These are phyloP conservation scores for Sakesphorus luctuosus DNA, from an alignment of 2,113 vertebrate genomes.

Conservation along the genomic window DNA sequence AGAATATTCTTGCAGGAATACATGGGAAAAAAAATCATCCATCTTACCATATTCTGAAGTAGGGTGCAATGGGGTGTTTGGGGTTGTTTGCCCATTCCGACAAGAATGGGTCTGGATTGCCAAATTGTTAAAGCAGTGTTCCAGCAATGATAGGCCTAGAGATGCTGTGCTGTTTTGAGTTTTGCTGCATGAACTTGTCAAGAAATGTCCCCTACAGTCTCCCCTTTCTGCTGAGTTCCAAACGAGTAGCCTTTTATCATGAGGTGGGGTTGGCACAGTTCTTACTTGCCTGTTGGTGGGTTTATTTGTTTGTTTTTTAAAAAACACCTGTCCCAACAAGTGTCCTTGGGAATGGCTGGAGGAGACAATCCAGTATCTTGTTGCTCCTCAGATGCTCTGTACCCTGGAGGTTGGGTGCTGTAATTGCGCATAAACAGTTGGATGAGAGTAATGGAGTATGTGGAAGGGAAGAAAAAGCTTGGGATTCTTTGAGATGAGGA, in stretches of 20 bases:
- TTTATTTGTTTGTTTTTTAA: not conserved
- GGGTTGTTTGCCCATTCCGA: not conserved
- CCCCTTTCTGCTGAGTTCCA: not conserved
- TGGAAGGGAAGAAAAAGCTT: not conserved
- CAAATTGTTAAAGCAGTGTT: not conserved
- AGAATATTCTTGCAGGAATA: not conserved
- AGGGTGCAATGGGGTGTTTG: not conserved
- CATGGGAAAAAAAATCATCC: not conserved
- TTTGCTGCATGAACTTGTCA: not conserved
- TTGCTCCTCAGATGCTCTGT: not conserved
- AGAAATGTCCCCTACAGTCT: not conserved
- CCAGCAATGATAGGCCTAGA: not conserved
- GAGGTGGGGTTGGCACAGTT: not conserved
- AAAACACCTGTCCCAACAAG: not conserved
- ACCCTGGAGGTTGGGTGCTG: not conserved
- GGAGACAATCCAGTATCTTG: not conserved
- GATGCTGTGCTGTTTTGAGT: not conserved
- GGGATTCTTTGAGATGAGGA: not conserved
- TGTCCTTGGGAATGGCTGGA: not conserved
- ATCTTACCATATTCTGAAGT: not conserved
- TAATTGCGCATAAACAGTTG: not conserved
- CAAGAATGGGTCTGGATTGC: not conserved
- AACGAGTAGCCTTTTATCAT: not conserved
- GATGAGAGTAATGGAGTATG: not conserved
- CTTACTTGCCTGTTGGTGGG: not conserved